Evolutionary conservation across 2,113 vertebrate species (phyloP).

Genomic region (Notiomystis cincta): DNA sequence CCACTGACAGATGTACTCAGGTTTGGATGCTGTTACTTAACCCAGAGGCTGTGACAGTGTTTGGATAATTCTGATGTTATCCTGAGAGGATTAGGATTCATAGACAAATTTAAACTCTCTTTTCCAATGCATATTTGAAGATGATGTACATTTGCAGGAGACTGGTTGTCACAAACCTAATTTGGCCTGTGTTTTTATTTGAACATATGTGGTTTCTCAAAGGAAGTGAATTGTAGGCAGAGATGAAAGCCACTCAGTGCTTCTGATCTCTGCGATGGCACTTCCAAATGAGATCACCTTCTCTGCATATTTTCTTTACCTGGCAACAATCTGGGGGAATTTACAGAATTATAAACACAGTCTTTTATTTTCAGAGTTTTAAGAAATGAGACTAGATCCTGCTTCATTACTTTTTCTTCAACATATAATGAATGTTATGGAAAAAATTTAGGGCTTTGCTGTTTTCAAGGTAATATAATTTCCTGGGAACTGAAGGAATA

Average conservation of each 20-base stretch:
- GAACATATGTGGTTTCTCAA: constrained; percentile 37
- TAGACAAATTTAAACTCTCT: constrained; percentile 33
- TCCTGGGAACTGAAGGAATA: neutral
- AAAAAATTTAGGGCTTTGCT: neutral
- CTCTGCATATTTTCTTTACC: neutral
- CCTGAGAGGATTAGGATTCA: constrained; percentile 48
- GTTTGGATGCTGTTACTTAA: constrained; percentile 57
- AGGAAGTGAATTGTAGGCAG: constrained; percentile 16
- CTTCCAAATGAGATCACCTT: constrained; percentile 27
- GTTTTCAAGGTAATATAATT: neutral
- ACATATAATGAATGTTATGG: neutral
- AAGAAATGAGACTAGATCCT: neutral
- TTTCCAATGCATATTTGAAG: neutral
- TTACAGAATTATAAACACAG: neutral
- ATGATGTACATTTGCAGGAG: constrained; percentile 44
- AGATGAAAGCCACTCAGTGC: constrained; percentile 38
- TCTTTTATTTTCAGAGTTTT: neutral
- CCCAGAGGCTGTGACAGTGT: constrained; percentile 1
- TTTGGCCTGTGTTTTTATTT: constrained; percentile 44
- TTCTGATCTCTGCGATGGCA: constrained; percentile 22
- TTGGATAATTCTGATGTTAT: constrained; percentile 54
- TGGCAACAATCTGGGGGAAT: neutral
- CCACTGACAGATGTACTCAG: constrained; percentile 56
- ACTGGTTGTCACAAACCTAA: neutral
- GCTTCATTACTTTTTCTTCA: neutral